Conservation (phyloP, 2,797 vertebrate genomes). For the Pitangus sulphuratus region DNA sequence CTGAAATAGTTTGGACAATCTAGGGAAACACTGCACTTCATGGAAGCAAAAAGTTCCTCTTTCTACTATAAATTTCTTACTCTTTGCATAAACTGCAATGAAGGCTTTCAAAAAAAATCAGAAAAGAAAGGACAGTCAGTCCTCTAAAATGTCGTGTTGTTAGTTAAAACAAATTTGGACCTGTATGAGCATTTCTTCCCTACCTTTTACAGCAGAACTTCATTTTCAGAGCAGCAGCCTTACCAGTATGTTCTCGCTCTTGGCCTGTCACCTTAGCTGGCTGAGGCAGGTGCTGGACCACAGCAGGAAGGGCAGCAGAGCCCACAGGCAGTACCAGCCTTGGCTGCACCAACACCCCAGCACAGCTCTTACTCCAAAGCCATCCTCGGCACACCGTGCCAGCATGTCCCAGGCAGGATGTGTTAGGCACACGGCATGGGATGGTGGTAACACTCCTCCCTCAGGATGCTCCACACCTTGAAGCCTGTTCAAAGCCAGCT, state of each 20-base stretch:
- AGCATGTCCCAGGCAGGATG: fast-evolving
- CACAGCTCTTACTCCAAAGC: not conserved
- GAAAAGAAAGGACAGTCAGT: not conserved
- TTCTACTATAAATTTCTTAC: not conserved
- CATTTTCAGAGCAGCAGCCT: not conserved
- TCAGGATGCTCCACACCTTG: not conserved
- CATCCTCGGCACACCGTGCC: not conserved
- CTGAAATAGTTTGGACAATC: not conserved
- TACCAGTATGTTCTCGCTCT: not conserved
- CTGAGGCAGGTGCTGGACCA: not conserved
- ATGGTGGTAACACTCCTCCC: not conserved
- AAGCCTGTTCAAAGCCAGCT: not conserved
- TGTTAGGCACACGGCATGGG: fast-evolving
- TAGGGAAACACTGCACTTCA: not conserved
- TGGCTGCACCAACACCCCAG: not conserved
- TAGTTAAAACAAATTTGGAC: not conserved
- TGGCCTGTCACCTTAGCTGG: not conserved
- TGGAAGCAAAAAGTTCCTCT: not conserved
- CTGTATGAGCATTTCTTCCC: not conserved
- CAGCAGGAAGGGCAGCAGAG: not conserved
- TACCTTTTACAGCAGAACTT: not conserved
- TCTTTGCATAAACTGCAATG: not conserved
- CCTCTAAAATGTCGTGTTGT: not conserved
- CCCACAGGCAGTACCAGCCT: not conserved
- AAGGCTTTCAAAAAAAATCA: not conserved